A percentile compares a stretch with the other conserved stretches of the same genome.
Conservation (phyloP, 2,888 invertebrate genomes). For the Apotomis turbidana region DNA sequence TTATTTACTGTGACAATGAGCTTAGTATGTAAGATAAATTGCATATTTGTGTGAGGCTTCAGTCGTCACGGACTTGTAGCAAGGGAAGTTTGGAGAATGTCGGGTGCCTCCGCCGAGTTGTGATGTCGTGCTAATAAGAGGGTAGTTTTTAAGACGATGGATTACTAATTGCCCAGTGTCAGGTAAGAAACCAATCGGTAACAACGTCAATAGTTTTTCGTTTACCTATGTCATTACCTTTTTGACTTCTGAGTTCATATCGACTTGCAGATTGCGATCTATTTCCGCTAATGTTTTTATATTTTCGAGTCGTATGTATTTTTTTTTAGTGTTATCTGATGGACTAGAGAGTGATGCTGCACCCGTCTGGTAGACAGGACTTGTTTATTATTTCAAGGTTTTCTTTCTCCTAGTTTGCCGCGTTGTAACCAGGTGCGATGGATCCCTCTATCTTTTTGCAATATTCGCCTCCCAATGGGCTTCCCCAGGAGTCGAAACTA, state of each 20-base stretch:
- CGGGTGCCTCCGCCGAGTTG: constrained; percentile 47
- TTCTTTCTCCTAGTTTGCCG: constrained; percentile 52
- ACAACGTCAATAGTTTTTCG: constrained; percentile 36
- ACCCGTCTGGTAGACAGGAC: background rate
- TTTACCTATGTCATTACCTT: constrained; percentile 36
- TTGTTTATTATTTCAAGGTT: constrained; percentile 44
- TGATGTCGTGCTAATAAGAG: constrained; percentile 50
- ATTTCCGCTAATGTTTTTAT: constrained; percentile 20
- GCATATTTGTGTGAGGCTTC: constrained; percentile 54
- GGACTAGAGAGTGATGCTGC: background rate
- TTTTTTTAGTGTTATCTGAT: constrained; percentile 2
- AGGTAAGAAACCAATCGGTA: constrained; percentile 47
- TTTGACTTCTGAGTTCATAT: constrained; percentile 20
- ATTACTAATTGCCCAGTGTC: constrained; percentile 50
- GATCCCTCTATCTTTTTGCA: constrained; percentile 88
- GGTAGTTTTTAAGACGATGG: constrained; percentile 50
- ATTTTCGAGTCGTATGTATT: constrained; percentile 16
- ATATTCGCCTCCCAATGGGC: constrained; percentile 87
- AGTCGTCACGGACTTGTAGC: constrained; percentile 50
- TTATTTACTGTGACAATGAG: constrained; percentile 46
- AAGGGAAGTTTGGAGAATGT: constrained; percentile 52
- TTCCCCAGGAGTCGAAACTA: constrained; percentile 93
- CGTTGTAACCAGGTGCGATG: constrained; percentile 80
- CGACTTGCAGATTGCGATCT: constrained; percentile 22
- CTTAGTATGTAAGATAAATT: constrained; percentile 45